These are phyloP conservation scores for Pleuronectes platessa DNA, from an alignment of 2,113 vertebrate species.

Conservation along the genomic window DNA sequence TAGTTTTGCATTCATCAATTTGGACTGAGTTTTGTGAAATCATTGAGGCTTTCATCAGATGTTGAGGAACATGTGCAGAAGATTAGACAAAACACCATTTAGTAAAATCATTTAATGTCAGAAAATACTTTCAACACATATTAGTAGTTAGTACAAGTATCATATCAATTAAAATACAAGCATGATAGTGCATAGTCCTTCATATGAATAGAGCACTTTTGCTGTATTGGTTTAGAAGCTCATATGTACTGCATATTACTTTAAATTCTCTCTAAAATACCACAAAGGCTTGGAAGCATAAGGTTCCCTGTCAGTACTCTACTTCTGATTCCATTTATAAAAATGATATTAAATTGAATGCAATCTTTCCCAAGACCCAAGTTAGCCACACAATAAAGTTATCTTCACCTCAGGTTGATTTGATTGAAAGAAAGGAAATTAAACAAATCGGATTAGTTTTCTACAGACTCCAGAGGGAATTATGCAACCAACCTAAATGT, in stretches of 20 bases:
- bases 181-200: background rate
- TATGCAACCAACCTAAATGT: conserved; percentile 38
- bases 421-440: conserved; percentile 37
- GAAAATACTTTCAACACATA: no score
- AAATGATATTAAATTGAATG: background rate
- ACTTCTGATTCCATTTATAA: background rate
- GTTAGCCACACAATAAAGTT: conserved; percentile 3
- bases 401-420: conserved; percentile 19
- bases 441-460: conserved; percentile 20
- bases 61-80: no score
- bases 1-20: no score
- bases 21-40: no score
- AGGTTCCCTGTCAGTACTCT: background rate
- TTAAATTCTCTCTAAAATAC: no score
- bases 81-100: no score
- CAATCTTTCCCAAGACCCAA: conserved; percentile 1
- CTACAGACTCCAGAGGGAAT: conserved; percentile 26
- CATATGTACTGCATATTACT: no score
- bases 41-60: no score
- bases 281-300: no score
- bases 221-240: no score
- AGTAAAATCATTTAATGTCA: no score
- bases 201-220: background rate
- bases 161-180: background rate
- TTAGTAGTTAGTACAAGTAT: no score